Base-by-base conservation (phyloP, 2,888 invertebrate genomes). In the Nemotelus nigrinus region DNA sequence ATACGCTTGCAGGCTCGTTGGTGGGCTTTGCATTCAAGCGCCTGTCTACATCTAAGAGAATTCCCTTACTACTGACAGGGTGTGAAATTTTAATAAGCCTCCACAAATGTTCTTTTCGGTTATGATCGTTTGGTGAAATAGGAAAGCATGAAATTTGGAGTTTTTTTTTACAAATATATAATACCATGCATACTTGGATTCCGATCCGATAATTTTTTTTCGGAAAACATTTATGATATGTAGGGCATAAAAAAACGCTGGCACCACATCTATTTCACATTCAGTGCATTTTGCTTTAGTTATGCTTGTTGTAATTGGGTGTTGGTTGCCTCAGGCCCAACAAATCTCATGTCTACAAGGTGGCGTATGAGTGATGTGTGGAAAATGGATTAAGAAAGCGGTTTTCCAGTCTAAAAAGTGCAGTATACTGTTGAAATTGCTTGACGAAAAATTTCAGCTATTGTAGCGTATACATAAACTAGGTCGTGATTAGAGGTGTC, bases 11-110 rank as follows among this genome's bases (percentile, higher is more conserved):
- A 25, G 63, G 25, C 25, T 58, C 58, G 25, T 58, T 5, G 58
- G 25, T 47, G 53, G 55, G 53, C 70, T 70, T 70, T 53, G 55
- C 70, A 55, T 55, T 25, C 25, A 25, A 25, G 25, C 25, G 25
- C 25, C 25, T 25, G 25, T 25, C 25, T 25, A 55, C 55, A 55
- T 70, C 53, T 44, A 41, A 41, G 2, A 8, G 41, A 70, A 65
- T 64, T 67, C 47, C 10, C 25, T 8, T 41, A 25, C 25, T 64
- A 76, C 48, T 80, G 80, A 80, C 80, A 78, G 76, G 63, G 76
- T 80, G 80, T 80, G 78, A 80, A 80, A 80, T 80, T 78, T 77
- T 80, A 80, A 80, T 78, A 80, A 80, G 78, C 10, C 60, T 60
- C 67, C 74, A 68, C 71, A 67, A 25, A 67, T 76, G 57, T 76